These are phyloP conservation scores for Mesoclemmys tuberculata DNA, from an alignment of 2,113 vertebrate species.

Conservation along the genomic window DNA sequence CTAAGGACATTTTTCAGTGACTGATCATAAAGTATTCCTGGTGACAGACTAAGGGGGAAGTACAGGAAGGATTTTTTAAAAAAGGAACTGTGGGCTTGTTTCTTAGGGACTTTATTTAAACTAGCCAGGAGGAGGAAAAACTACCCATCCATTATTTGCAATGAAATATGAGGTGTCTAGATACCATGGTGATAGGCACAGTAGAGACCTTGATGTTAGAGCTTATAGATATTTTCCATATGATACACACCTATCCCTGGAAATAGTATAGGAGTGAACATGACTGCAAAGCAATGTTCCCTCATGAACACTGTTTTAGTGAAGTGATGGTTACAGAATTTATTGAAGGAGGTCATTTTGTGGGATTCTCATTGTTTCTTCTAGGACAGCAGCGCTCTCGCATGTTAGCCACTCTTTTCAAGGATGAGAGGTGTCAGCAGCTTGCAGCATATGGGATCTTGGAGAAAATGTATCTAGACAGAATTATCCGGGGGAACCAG, in stretches of 20 bases:
- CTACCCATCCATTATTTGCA: background rate
- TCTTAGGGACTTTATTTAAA: background rate
- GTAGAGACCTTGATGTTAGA: background rate
- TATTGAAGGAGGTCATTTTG: background rate
- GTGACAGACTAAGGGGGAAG: background rate
- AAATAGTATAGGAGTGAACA: background rate
- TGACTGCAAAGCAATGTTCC: background rate
- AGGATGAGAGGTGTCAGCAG: constrained; percentile 98
- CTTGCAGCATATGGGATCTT: constrained; percentile 96
- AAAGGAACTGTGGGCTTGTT: background rate
- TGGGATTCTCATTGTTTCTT: constrained; percentile 3
- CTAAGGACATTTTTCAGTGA: background rate
- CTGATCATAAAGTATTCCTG: background rate
- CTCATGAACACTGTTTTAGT: background rate
- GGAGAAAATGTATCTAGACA: constrained; percentile 98
- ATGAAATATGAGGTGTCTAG: background rate
- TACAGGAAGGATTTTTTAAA: background rate
- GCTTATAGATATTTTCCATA: background rate
- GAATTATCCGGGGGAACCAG: constrained; percentile 97
- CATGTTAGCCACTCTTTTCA: constrained; percentile 98
- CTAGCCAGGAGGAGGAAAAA: background rate
- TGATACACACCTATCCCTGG: background rate
- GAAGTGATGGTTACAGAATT: background rate
- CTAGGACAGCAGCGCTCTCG: constrained; percentile 97
- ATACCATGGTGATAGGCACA: background rate